Conservation (phyloP, 2,113 vertebrate species). For the Meles meles region DNA sequence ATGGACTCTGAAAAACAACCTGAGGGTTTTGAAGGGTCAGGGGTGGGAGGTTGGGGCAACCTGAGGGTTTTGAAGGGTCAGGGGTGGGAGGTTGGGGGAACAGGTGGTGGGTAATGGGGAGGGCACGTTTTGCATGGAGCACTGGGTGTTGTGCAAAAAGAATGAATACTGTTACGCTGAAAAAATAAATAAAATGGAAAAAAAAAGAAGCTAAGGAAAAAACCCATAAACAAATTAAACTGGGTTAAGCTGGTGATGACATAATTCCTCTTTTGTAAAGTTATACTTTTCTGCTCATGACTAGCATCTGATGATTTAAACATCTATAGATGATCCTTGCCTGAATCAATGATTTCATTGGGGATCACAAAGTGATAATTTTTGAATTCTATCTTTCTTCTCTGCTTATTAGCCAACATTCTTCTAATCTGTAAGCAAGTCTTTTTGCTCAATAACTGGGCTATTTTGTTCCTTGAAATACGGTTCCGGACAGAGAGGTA, state of each 20-base stretch:
- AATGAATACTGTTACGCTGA: too few relatives aligned
- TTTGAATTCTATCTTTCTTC: background rate
- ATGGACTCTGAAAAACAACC: too few relatives aligned
- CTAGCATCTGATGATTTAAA: background rate
- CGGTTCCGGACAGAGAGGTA: background rate
- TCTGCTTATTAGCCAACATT: background rate
- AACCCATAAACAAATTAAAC: background rate
- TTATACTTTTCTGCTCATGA: background rate
- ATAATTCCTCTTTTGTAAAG: conserved; percentile 3
- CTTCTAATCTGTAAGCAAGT: background rate
- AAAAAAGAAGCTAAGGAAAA: background rate
- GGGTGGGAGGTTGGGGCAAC: too few relatives aligned
- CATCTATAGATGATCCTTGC: background rate
- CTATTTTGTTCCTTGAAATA: background rate
- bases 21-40: too few relatives aligned
- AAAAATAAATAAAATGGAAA: too few relatives aligned
- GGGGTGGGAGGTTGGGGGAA: too few relatives aligned
- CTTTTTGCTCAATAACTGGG: background rate
- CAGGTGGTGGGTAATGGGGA: too few relatives aligned
- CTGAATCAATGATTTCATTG: conserved; percentile 7
- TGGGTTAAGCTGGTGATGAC: background rate
- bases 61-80: too few relatives aligned
- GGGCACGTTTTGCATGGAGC: too few relatives aligned
- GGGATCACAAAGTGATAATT: background rate
- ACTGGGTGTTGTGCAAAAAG: too few relatives aligned